These are phyloP conservation scores for Numenius arquata DNA, from an alignment of 2,113 vertebrate species.

Conservation along the genomic window DNA sequence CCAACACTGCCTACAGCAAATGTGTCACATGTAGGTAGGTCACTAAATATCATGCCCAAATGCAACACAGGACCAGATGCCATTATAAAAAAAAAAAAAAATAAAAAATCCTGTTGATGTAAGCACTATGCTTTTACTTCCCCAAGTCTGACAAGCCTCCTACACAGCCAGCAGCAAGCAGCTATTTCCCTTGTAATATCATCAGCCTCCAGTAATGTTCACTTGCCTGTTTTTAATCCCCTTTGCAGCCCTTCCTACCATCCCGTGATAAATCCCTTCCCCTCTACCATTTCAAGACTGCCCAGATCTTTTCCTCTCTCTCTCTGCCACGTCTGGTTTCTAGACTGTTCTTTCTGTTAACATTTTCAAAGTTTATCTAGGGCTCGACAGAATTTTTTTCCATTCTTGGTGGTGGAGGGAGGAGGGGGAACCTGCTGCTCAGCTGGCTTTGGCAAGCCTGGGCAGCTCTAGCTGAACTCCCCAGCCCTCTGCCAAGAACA, in stretches of 20 bases:
- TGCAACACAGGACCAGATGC: conserved; percentile 34
- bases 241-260: neutral
- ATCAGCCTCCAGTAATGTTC: conserved; percentile 45
- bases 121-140: conserved; percentile 55
- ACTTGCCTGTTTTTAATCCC: conserved; percentile 46
- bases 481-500: conserved; percentile 40
- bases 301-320: neutral
- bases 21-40: conserved; percentile 41
- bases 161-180: conserved; percentile 53
- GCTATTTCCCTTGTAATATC: conserved; percentile 52
- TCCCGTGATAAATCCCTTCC: conserved; percentile 2
- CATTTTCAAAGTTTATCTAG: neutral
- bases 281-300: neutral
- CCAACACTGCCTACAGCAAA: conserved; percentile 16
- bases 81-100: neutral
- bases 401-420: neutral
- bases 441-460: conserved; percentile 44
- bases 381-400: neutral
- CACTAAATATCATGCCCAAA: conserved; percentile 48
- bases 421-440: conserved; percentile 5
- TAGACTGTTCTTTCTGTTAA: neutral
- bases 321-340: neutral
- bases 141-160: conserved; percentile 59
- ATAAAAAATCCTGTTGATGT: neutral
- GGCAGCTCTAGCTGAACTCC: conserved; percentile 43